A percentile compares a stretch with the other conserved stretches of the same genome.
Evolutionary conservation across 2,888 invertebrate species (phyloP).

Genomic region (Bedellia somnulentella): DNA sequence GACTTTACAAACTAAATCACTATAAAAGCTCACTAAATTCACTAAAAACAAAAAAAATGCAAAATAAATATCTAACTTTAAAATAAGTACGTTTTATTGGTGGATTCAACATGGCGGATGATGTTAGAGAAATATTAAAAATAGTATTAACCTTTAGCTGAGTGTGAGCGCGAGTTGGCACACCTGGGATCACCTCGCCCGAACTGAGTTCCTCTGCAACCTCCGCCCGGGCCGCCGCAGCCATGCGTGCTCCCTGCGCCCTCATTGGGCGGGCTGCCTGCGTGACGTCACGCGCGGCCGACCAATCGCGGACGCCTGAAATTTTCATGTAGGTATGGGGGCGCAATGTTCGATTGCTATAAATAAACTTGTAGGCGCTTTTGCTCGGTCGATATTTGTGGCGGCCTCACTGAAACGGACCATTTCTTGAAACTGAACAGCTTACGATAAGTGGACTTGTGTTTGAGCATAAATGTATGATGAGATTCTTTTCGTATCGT

Average conservation of each 20-base stretch:
- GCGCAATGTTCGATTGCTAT: conserved; percentile 41
- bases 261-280: conserved; percentile 30
- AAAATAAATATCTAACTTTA: too few species aligned
- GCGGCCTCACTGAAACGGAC: too few species aligned
- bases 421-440: too few species aligned
- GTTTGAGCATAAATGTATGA: too few species aligned
- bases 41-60: not conserved
- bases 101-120: conserved; percentile 17
- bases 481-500: too few species aligned
- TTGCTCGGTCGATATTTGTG: too few species aligned
- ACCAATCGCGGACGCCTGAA: conserved; percentile 40
- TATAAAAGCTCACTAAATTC: not conserved
- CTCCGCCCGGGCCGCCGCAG: conserved; percentile 15
- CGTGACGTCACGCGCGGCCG: conserved; percentile 38
- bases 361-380: conserved; percentile 30
- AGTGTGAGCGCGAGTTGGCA: conserved; percentile 38
- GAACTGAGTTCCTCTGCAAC: conserved; percentile 34
- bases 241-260: conserved; percentile 31
- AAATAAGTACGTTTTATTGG: conserved; percentile 12
- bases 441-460: too few species aligned
- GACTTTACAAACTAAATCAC: not conserved
- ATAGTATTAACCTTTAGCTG: conserved; percentile 35
- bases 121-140: conserved; percentile 16
- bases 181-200: conserved; percentile 52
- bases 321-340: conserved; percentile 48